Percentiles rank a stretch among this genome's conserved stretches.
These are phyloP conservation scores for Tigriopus californicus DNA, from an alignment of 2,888 invertebrate genomes.

Conservation along the genomic window DNA sequence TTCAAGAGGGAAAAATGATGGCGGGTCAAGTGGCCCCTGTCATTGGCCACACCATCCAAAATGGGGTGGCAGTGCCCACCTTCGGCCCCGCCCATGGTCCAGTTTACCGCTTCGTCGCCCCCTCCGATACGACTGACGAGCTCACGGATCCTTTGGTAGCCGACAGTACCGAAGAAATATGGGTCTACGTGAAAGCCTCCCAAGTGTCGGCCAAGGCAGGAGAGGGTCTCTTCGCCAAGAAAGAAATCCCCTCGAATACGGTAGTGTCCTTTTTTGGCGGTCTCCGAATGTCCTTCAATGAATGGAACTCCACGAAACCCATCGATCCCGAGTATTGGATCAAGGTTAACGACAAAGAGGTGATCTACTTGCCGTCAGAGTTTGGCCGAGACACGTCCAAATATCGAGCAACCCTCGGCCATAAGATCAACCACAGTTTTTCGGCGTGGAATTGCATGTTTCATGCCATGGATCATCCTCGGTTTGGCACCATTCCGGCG, in stretches of 20 bases:
- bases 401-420: conserved; percentile 15
- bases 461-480: conserved; percentile 10
- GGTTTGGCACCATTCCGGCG: conserved; percentile 10
- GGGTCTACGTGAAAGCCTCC: not conserved
- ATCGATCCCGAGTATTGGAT: not conserved
- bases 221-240: not conserved
- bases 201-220: not conserved
- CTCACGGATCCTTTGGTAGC: not conserved
- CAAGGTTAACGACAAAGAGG: not conserved
- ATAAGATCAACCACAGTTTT: conserved; percentile 16
- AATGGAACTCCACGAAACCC: not conserved
- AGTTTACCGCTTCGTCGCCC: not conserved
- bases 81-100: not conserved
- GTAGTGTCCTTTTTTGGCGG: not conserved
- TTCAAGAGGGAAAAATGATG: not conserved
- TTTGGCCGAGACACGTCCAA: not conserved
- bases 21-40: not conserved
- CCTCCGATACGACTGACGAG: not conserved
- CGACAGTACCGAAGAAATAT: not conserved
- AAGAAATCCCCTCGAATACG: not conserved
- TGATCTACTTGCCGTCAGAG: not conserved
- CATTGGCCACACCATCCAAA: not conserved
- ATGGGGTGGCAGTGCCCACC: not conserved
- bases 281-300: not conserved
- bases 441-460: not conserved